Evolutionary conservation across 2,797 vertebrate species (phyloP), one percentile per base, ranked within the genome.

Genomic region (Poecilia wingei): DNA sequence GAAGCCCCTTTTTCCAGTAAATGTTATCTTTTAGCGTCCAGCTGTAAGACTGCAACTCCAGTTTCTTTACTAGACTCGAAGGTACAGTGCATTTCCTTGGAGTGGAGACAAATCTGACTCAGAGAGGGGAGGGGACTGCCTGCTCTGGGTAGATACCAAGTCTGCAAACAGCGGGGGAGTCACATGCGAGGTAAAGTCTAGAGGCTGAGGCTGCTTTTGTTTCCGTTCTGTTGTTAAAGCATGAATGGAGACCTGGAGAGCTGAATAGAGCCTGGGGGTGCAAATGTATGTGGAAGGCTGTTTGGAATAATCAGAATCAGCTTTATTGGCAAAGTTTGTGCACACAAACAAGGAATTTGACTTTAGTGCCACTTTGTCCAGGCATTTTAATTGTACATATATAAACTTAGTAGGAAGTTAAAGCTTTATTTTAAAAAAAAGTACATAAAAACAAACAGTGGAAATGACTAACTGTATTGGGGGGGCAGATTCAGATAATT

Each of bases 61-160:
- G 81, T 92, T 92, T 90, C 85, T 88, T 91, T 87, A 91, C 89
- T 92, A 86, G 66, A 86, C 82, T 92, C 83, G 86, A 90, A 90
- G 81, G 84, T 89, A 90, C 82, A 88, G 87, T 93, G 89, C 75
- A 95, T 95, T 96, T 95, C 94, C 95, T 96, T 93, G 88, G 95
- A 94, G 93, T 94, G 82, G 85, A 94, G 94, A 95, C 93, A 94
- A 96, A 93, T 95, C 93, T 95, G 95, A 96, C 94, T 95, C 89
- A 85, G 93, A 88, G 90, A 95, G 94, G 94, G 95, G 95, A 95
- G 95, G 94, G 76, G 92, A 92, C 93, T 89, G 93, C 91, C 91
- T 57, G 79, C 78, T 93, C 91, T 92, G 2, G 90, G 95, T 82
- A 93, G 81, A 93, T 92, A 95, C 96, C 95, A 96, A 57, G 77